phyloP scores from a whole-genome alignment of 2,797 vertebrate species.

The Arvicola amphibius region DNA sequence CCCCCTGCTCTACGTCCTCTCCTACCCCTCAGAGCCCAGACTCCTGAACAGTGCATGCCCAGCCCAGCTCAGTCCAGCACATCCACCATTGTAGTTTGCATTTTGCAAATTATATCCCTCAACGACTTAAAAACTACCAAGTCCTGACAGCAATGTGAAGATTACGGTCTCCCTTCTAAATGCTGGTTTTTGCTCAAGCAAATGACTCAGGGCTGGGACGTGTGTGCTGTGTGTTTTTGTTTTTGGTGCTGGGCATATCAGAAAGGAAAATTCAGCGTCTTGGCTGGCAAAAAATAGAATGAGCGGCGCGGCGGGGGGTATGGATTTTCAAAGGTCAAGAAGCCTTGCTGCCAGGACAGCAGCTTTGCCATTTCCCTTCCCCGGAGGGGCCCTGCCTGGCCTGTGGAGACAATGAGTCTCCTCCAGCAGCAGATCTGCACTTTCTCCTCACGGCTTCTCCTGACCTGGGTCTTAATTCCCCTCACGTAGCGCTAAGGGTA shows the following conservation, averaged over 20 bases:
- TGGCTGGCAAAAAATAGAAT: constrained; percentile 31
- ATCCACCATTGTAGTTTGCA: neutral
- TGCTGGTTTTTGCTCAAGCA: neutral
- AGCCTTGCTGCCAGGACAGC: neutral
- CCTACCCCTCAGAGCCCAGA: neutral
- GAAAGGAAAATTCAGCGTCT: constrained; percentile 1
- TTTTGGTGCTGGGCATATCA: constrained; percentile 12
- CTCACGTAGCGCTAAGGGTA: constrained; percentile 22
- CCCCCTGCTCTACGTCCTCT: neutral
- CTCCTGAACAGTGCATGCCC: neutral
- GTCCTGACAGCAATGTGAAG: neutral
- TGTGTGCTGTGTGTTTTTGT: neutral
- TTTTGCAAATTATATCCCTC: neutral
- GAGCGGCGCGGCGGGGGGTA: neutral
- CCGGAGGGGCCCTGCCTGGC: neutral
- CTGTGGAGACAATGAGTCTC: neutral
- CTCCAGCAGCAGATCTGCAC: neutral
- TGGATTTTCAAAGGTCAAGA: constrained; percentile 64
- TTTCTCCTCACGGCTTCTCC: neutral
- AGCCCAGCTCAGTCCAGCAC: too few relatives aligned
- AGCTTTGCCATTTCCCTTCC: constrained; percentile 40
- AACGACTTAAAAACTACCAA: constrained; percentile 27
- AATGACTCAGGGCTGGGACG: neutral
- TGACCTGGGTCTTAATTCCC: constrained; percentile 3
- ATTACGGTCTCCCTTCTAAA: neutral